Base-by-base conservation (phyloP, 2,888 invertebrate species). In the Melinopterus prodromus region DNA sequence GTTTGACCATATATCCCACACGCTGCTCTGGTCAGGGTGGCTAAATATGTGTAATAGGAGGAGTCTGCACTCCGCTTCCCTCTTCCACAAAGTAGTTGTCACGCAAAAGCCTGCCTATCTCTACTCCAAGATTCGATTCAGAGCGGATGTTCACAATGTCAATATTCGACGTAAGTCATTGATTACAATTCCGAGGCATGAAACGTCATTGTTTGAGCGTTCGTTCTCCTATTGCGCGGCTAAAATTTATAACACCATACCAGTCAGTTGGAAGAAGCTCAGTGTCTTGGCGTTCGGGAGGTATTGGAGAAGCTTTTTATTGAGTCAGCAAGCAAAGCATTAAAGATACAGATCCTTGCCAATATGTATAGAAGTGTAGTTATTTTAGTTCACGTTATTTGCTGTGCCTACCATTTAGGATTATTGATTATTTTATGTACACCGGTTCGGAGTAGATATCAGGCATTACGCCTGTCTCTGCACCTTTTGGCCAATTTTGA, bases 141-240 rank as follows among this genome's bases (percentile, higher is more conserved):
- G 53, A 53, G 5, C 53, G 53, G 53, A 53, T 12, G 53, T 53
- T 9, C 53, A 53, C 12, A 53, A 53, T 53, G 1, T 71, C n/a
- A 71, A 71, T 16, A n/a, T 71, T 35, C 16, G 71, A 14, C 12
- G 35, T 14, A 12, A 35, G 15, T 26, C 16, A 14, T 16, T 71
- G 7, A 71, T 71, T 71, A 35, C 71, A 26, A 12, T 35, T 12
- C 71, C 16, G 16, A 35, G 26, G 26, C 71, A 71, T 12, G 5
- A 16, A 14, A 15, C 16, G 5, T 26, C 71, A 14, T 71, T 71
- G 16, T 71, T 71, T 71, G 71, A 71, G 16, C 12, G 71, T 12
- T 71, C 71, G 16, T 71, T 71, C 35, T 26, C 71, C 15, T 71
- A 71, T 71, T 14, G 35, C 15, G 35, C 15, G 16, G 53, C 53